These are phyloP conservation scores for Pseudopodoces humilis DNA, from an alignment of 2,113 vertebrate genomes.

Conservation along the genomic window DNA sequence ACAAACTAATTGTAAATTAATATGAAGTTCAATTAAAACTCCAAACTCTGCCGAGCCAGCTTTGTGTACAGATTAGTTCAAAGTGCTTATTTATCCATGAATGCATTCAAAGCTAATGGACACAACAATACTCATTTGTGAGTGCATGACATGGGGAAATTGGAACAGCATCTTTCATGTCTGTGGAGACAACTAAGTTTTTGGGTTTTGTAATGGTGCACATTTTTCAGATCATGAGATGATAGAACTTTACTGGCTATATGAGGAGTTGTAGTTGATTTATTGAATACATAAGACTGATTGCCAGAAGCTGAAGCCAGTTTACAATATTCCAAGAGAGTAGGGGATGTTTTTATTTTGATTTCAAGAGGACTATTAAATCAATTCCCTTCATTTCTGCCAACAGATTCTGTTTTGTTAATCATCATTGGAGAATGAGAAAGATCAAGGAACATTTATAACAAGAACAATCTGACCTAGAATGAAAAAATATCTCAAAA, in stretches of 20 bases:
- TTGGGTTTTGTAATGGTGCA: background rate
- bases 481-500: background rate
- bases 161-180: background rate
- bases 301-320: background rate
- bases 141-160: background rate
- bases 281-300: background rate
- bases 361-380: background rate
- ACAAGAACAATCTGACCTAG: background rate
- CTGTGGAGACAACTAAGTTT: background rate
- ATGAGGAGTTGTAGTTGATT: background rate
- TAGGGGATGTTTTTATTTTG: background rate
- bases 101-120: background rate
- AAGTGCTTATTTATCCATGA: slow-evolving; percentile 34
- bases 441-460: background rate
- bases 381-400: background rate
- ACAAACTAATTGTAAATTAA: slow-evolving; percentile 57
- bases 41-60: slow-evolving; percentile 35
- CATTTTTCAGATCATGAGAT: background rate
- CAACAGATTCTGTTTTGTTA: background rate
- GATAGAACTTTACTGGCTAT: background rate
- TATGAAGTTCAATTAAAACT: slow-evolving; percentile 62
- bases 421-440: background rate
- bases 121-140: background rate
- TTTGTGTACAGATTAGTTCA: slow-evolving; percentile 41
- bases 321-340: background rate